Evolutionary conservation across 2,888 invertebrate genomes (phyloP).

Genomic region (Trypoxylon attenuatum): DNA sequence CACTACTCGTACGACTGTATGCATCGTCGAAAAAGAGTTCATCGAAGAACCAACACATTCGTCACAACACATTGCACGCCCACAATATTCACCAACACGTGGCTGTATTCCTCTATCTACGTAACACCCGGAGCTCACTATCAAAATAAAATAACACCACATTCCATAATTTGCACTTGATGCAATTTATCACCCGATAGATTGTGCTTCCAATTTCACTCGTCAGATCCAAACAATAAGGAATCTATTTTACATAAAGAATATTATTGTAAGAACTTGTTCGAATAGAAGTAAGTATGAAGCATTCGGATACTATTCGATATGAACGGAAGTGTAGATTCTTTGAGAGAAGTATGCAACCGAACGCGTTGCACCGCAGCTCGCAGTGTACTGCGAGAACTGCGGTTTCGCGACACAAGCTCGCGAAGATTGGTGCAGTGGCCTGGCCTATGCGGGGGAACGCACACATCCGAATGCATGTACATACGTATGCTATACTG

Average conservation of each 20-base stretch:
- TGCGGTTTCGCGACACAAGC: slow-evolving; percentile 49
- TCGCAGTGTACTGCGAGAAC: slow-evolving; percentile 54
- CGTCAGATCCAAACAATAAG: too few relatives aligned
- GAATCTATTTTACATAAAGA: too few relatives aligned
- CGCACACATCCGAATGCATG: slow-evolving; percentile 6
- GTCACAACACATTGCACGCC: neutral
- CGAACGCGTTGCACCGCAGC: slow-evolving; percentile 55
- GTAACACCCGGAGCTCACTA: too few relatives aligned
- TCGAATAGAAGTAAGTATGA: too few relatives aligned
- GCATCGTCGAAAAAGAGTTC: slow-evolving; percentile 2
- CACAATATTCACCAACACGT: neutral
- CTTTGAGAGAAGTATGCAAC: slow-evolving; percentile 10
- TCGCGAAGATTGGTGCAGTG: slow-evolving; percentile 54
- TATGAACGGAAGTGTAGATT: too few relatives aligned
- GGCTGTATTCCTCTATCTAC: too few relatives aligned
- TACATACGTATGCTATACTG: slow-evolving; percentile 25
- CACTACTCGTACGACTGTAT: neutral
- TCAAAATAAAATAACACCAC: too few relatives aligned
- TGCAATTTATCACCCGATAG: too few relatives aligned
- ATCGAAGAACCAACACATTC: neutral
- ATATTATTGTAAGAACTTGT: too few relatives aligned
- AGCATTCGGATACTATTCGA: too few relatives aligned
- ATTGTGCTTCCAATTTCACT: too few relatives aligned
- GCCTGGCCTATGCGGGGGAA: slow-evolving; percentile 55
- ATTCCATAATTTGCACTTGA: too few relatives aligned